Percentiles rank a stretch among this genome's conserved stretches.
These are phyloP conservation scores for Megaceryle torquata DNA, from an alignment of 2,113 vertebrate genomes.

Conservation along the genomic window DNA sequence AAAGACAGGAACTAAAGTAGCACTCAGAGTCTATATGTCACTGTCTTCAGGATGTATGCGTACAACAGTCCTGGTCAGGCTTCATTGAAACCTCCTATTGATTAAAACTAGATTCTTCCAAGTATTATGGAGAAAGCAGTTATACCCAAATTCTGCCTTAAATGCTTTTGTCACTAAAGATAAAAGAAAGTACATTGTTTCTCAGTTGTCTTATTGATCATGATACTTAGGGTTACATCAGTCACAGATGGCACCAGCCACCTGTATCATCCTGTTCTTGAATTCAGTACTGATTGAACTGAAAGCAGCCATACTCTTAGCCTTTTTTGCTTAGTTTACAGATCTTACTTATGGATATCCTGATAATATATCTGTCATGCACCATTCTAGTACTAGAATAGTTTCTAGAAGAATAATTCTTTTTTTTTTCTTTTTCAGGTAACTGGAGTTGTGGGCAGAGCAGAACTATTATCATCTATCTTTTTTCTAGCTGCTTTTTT, in stretches of 20 bases:
- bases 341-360: not conserved
- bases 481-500: conserved; percentile 95
- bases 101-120: not conserved
- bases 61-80: not conserved
- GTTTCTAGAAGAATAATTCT: not conserved
- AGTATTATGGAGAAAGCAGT: not conserved
- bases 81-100: not conserved
- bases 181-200: not conserved
- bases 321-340: not conserved
- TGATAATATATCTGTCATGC: not conserved
- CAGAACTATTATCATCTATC: conserved; percentile 95
- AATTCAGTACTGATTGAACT: not conserved
- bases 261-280: not conserved
- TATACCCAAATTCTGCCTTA: not conserved
- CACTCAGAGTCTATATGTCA: not conserved
- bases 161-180: not conserved
- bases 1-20: not conserved
- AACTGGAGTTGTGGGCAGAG: conserved; percentile 95
- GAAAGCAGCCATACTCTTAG: not conserved
- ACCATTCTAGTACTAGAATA: not conserved
- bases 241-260: not conserved
- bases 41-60: not conserved
- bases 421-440: conserved; percentile 74
- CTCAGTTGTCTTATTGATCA: not conserved
- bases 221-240: not conserved